A percentile compares a stretch with the other conserved stretches of the same genome.
Conservation (phyloP, 1,140 invertebrate species). For the Melanaphis sacchari region DNA sequence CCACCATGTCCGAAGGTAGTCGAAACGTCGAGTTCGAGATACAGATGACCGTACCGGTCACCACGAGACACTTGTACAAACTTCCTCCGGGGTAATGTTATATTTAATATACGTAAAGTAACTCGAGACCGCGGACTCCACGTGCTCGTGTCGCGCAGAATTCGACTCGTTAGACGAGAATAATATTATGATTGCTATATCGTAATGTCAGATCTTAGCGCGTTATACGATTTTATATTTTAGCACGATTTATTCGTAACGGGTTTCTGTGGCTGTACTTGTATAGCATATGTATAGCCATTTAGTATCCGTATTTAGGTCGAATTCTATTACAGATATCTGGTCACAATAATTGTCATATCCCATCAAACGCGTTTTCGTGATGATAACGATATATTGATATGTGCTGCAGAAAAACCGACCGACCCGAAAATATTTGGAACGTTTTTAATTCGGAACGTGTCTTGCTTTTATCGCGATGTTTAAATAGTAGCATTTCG, state of each 20-base stretch:
- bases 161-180: not conserved
- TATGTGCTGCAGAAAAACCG: not conserved
- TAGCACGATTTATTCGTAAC: not conserved
- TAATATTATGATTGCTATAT: no score
- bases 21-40: conserved; percentile 54
- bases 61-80: conserved; percentile 52
- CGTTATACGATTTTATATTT: no score
- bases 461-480: no score
- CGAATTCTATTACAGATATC: not conserved
- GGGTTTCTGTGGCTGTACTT: not conserved
- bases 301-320: not conserved
- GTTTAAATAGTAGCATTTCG: no score
- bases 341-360: not conserved
- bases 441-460: no score
- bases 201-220: no score
- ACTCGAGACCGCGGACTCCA: not conserved
- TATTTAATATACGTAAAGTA: not conserved
- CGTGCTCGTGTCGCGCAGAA: not conserved
- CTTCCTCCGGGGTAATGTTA: conserved; percentile 46
- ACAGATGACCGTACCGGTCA: conserved; percentile 56
- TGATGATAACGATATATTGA: not conserved
- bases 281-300: not conserved
- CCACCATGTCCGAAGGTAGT: conserved; percentile 46
- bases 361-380: not conserved
- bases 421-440: no score